Evolutionary conservation across 2,113 vertebrate genomes (phyloP), one percentile per base, ranked within the genome.

Genomic region (Melierax canorus): DNA sequence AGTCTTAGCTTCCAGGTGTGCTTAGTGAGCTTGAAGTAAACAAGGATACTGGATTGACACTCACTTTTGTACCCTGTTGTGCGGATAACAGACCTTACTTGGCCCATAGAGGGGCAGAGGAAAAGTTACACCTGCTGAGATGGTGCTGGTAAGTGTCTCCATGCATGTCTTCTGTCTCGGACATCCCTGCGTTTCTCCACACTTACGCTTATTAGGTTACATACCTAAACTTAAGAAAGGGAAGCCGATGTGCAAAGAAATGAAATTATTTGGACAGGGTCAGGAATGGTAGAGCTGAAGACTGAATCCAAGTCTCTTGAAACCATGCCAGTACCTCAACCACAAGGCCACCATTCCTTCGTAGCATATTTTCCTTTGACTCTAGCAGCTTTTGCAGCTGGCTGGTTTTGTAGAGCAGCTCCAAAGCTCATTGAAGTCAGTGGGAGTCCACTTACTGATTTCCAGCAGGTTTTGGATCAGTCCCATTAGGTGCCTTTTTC

Each of bases 301-400:
- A 62, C 38, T n/a, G 66, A 79, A 73, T 93, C 22, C 63, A 63
- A 27, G 38, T 27, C 20, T 83, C 88, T 76, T 83, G 90, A 86
- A 94, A 66, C 26, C 7, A 36, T 0, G 6, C 92, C 92, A 80
- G 67, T 48, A 58, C 32, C 30, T 93, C 78, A 76, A 63, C 81
- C 45, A n/a, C 85, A 80, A 82, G 90, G 74, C 80, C 93, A 94
- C 89, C 17, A 11, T 75, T 93, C 58, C 94, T 92, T 88, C 16
- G 0, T 48, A 90, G 62, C 50, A 29, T 88, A 66, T 83, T 94
- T 96, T 94, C 85, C 71, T 91, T 92, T 80, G 85, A 69, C 81
- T 88, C 39, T n/a, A 83, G 94, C 88, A 90, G 81, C 71, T 90
- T 92, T 92, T 96, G 78, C 94, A 93, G 84, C 86, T 95, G 83